These are phyloP conservation scores for Baronia brevicornis DNA, from an alignment of 2,888 invertebrate genomes.

Conservation along the genomic window DNA sequence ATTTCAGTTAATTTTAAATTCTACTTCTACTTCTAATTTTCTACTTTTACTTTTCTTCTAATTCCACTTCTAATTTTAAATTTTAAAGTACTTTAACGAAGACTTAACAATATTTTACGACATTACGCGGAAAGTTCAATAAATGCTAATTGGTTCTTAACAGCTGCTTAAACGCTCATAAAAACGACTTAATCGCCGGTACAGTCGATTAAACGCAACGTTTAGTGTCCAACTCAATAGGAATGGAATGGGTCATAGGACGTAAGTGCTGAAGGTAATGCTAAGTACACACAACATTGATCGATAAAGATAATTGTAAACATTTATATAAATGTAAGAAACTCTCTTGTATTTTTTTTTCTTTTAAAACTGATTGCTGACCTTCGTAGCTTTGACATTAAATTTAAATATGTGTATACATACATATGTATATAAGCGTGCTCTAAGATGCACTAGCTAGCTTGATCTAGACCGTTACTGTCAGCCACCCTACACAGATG, in stretches of 20 bases:
- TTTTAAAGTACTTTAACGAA: conserved; percentile 20
- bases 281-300: conserved; percentile 8
- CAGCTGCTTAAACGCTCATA: conserved; percentile 41
- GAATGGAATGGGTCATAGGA: conserved; percentile 7
- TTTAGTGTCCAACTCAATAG: conserved; percentile 28
- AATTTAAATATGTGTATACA: too few species aligned
- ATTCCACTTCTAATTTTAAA: conserved; percentile 16
- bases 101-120: conserved; percentile 26
- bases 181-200: conserved; percentile 38
- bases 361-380: too few species aligned
- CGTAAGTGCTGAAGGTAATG: conserved; percentile 11
- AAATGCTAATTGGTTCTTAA: conserved; percentile 51
- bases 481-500: too few species aligned
- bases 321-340: too few species aligned
- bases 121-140: conserved; percentile 44
- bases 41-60: neutral
- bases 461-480: too few species aligned
- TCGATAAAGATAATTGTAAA: too few species aligned
- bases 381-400: too few species aligned
- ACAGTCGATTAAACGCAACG: conserved; percentile 35
- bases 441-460: too few species aligned
- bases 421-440: too few species aligned
- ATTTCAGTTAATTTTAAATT: too few species aligned
- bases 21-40: neutral
- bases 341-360: too few species aligned